Base-by-base conservation (phyloP, 2,797 vertebrate genomes). In the Spea hammondii region DNA sequence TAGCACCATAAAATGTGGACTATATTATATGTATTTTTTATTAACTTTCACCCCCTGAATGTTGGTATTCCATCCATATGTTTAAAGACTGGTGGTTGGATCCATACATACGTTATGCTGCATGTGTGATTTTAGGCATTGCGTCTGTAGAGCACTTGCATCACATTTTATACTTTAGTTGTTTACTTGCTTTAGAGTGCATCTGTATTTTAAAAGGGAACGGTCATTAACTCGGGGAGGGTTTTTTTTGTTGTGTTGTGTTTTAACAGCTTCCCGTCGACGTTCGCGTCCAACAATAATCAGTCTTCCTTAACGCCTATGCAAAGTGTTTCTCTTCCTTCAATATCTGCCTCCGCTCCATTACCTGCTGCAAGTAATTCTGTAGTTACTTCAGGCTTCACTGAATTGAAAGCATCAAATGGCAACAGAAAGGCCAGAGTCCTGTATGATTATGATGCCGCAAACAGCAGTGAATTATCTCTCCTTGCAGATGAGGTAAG, bases 401-500 rank as follows among this genome's bases (percentile, higher is more conserved):
- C 70, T 70, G 96, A 98, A 85, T 84, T 96, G 86, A 94, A 94
- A 12, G 92, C 92, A 79, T 94, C 93, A 72, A 94, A 91, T 76
- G 93, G 94, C 86, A 97, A 90, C 88, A 95, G 96, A 83, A 96
- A 93, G 88, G 98, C 98, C 57, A 88, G 97, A n/a, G 97, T 99
- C 77, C 95, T 99, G 2, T 99, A 99, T 70, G 98, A 99, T 88
- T 99, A 99, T 6, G 98, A 99, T 65, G 97, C 98, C 4, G 95
- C 95, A n/a, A 96, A 96, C 87, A 98, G 97, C 91, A 97, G 91
- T 73, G 97, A 99, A 86, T 94, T 99, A 13, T 99, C 98, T 14
- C 92, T 99, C 85, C 91, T 99, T 86, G 97, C 98, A 71, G 97
- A 99, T 85, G 98, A 99, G 96, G 98, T 99, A 85, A 90, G 92